Conservation (phyloP, 2,113 vertebrate genomes). For the Limnothrissa miodon region DNA sequence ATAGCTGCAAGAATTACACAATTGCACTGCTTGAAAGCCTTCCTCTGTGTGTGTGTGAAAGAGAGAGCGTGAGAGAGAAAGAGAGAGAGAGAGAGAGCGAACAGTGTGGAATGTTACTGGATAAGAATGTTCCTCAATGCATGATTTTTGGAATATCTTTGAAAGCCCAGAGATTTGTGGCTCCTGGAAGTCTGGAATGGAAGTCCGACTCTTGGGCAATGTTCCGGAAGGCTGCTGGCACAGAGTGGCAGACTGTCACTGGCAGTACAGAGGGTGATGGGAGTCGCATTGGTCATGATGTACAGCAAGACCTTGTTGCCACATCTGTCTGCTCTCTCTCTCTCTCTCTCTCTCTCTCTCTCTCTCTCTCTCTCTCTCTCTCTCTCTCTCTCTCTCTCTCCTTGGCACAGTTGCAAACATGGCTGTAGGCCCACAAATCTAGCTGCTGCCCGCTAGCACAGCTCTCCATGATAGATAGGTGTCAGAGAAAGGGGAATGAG, state of each 20-base stretch:
- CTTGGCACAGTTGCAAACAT: slow-evolving; percentile 20
- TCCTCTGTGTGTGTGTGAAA: not conserved
- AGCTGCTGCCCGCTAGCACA: slow-evolving; percentile 13
- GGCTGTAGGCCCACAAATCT: slow-evolving; percentile 19
- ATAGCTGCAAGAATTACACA: not conserved
- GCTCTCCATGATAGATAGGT: slow-evolving; percentile 12
- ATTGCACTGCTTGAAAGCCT: not conserved
- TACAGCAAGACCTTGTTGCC: not conserved
- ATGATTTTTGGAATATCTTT: slow-evolving; percentile 23
- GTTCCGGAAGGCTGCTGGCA: slow-evolving; percentile 3
- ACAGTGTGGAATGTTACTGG: slow-evolving; percentile 33
- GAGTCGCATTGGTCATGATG: not conserved
- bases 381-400: not conserved
- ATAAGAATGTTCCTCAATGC: slow-evolving; percentile 25
- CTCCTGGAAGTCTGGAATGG: not conserved
- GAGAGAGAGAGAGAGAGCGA: slow-evolving; percentile 18
- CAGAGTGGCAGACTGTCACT: not conserved
- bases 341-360: not conserved
- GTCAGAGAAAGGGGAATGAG: slow-evolving; percentile 9
- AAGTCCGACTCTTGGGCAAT: not conserved
- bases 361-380: not conserved
- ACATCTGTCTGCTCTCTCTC: not conserved
- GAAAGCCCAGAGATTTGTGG: not conserved
- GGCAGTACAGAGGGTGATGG: not conserved
- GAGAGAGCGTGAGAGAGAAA: not conserved